phyloP scores from a whole-genome alignment of 2,888 invertebrate species.

The Boloria euphrosyne region DNA sequence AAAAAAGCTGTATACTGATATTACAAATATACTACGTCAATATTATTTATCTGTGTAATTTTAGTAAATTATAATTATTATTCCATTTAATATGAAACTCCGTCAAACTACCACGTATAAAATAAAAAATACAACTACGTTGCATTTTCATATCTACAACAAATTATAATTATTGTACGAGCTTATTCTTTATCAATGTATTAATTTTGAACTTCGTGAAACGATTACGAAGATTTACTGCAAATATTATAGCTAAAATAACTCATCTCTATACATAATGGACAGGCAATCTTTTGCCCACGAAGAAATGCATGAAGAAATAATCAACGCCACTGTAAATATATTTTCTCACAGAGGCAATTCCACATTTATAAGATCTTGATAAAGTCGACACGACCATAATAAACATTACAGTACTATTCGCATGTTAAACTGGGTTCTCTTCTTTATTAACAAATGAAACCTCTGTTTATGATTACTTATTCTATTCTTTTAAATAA shows the following conservation, averaged over 20 bases:
- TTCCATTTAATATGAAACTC: no score
- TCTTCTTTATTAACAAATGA: slow-evolving; percentile 7
- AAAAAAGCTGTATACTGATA: no score
- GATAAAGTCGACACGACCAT: slow-evolving; percentile 15
- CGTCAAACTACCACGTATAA: no score
- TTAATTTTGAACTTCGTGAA: no score
- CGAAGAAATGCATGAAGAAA: slow-evolving; percentile 12
- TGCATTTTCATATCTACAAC: no score
- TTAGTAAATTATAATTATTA: no score
- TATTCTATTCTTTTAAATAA: no score
- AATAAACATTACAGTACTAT: slow-evolving; percentile 19
- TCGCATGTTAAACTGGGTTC: slow-evolving; percentile 12
- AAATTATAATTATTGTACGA: no score
- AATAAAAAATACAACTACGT: no score
- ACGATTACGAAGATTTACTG: not conserved
- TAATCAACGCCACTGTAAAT: slow-evolving; percentile 18
- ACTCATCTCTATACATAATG: not conserved
- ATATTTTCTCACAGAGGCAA: slow-evolving; percentile 27
- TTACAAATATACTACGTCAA: no score
- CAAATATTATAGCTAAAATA: not conserved
- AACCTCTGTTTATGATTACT: not conserved
- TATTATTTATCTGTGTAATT: no score
- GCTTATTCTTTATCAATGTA: no score
- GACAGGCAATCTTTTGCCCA: not conserved
- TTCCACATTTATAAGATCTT: slow-evolving; percentile 19